Evolutionary conservation across 1,140 invertebrate species (phyloP), one percentile per base, ranked within the genome.

Genomic region (Cecropterus lyciades): DNA sequence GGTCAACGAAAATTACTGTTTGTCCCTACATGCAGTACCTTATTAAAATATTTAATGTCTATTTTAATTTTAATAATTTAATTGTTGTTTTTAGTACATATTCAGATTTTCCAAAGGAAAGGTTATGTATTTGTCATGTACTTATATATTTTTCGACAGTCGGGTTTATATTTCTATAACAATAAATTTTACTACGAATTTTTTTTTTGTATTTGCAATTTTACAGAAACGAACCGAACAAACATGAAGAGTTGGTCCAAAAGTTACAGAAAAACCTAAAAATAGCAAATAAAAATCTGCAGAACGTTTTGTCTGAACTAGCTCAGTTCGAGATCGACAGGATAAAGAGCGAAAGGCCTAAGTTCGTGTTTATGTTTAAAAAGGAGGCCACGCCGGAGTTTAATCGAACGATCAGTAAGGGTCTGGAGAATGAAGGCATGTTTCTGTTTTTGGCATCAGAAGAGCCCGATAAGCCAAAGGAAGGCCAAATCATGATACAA

Each of bases 311-410:
- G 6, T 93, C 93, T 73, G 96, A 96, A 55, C 75, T 96, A 6
- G 96, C 95, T 27, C 89, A 88, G n/a, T 87, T 92, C 24, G 95
- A 96, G 87, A 93, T 94, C 0, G 87, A 94, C 1, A 94, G 93
- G 71, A 92, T 96, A 37, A 95, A 94, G 71, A 59, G 85, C 10
- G 57, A 87, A 0, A 87, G 85, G 40, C 94, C 94, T 3, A 93
- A 93, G 75, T 95, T 93, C 79, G 92, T 93, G 69, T 89, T 88
- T 43, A 84, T 95, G 72, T 95, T 94, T 85, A 95, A 95, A 56
- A 96, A 95, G 70, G 96, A 97, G 76, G 96, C 94, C 8, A 96
- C 96, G 66, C 91, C 93, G 30, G 95, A 96, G 62, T 97, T 96
- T 77, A 95, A 96, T 76, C 94, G 94, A 69, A 93, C 91, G 43